phyloP scores from a whole-genome alignment of 2,113 vertebrate species.

The Podilymbus podiceps region DNA sequence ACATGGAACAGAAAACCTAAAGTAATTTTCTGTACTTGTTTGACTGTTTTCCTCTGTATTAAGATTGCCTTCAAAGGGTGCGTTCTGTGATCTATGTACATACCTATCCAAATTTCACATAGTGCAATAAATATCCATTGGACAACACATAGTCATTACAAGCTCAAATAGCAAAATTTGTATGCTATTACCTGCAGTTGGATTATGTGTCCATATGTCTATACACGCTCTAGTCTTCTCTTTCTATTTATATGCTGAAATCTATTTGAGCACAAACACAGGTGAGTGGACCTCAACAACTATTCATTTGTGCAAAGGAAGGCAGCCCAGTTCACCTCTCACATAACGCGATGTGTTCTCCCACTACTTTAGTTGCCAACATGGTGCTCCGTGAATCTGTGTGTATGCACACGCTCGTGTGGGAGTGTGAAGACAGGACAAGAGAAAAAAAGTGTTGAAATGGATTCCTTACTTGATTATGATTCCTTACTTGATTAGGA shows the following conservation, averaged over 20 bases:
- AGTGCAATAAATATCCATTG: neutral
- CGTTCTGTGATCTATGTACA: neutral
- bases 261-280: neutral
- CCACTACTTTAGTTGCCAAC: neutral
- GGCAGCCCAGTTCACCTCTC: neutral
- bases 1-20: neutral
- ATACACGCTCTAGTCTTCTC: neutral
- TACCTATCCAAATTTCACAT: neutral
- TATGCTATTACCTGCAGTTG: neutral
- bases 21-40: neutral
- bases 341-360: neutral
- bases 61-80: neutral
- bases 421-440: neutral
- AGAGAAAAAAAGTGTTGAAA: neutral
- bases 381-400: neutral
- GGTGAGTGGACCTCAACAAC: neutral
- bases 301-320: neutral
- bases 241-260: neutral
- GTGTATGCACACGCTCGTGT: rapidly evolving
- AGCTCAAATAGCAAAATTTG: neutral
- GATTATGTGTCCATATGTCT: neutral
- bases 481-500: neutral
- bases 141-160: neutral
- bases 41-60: neutral
- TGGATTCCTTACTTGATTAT: neutral